A percentile compares a stretch with the other conserved stretches of the same genome.
phyloP scores from a whole-genome alignment of 2,113 vertebrate species.

The Rhinopomastus cyanomelas region DNA sequence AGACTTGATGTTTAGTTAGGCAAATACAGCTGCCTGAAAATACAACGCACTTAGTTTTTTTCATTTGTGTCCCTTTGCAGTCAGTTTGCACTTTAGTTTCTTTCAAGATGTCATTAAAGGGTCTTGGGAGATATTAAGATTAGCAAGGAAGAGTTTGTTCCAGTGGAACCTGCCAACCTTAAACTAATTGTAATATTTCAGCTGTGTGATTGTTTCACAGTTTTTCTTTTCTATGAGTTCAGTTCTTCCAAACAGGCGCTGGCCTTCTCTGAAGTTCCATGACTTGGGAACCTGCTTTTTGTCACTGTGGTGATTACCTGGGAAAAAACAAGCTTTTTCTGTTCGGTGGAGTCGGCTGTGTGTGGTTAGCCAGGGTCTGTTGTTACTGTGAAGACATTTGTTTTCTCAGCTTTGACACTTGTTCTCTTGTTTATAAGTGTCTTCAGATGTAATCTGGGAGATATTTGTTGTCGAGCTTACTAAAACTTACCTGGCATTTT shows the following conservation, averaged over 20 bases:
- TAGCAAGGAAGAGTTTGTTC: slow-evolving; percentile 52
- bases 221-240: slow-evolving; percentile 12
- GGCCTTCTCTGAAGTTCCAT: slow-evolving; percentile 2
- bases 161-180: slow-evolving; percentile 52
- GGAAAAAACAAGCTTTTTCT: background rate
- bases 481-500: slow-evolving; percentile 38
- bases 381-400: slow-evolving; percentile 43
- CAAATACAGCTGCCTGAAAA: slow-evolving; percentile 44
- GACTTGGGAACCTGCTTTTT: slow-evolving; percentile 24
- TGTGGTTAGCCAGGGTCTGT: slow-evolving; percentile 37
- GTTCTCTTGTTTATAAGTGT: slow-evolving; percentile 42
- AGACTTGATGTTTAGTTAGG: slow-evolving; percentile 54
- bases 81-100: slow-evolving; percentile 65
- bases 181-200: slow-evolving; percentile 39
- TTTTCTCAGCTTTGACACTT: background rate
- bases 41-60: slow-evolving; percentile 25
- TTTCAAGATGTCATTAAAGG: slow-evolving; percentile 51
- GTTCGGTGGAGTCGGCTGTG: background rate
- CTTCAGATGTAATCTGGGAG: slow-evolving; percentile 42
- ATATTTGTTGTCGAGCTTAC: slow-evolving; percentile 10
- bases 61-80: slow-evolving; percentile 37
- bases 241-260: background rate
- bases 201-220: slow-evolving; percentile 37
- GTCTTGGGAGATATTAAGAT: slow-evolving; percentile 52
- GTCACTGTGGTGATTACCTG: background rate